Percentiles rank a stretch among this genome's conserved stretches.
phyloP scores from a whole-genome alignment of 2,888 invertebrate genomes.

The Scaptomyza cyrtandrae region DNA sequence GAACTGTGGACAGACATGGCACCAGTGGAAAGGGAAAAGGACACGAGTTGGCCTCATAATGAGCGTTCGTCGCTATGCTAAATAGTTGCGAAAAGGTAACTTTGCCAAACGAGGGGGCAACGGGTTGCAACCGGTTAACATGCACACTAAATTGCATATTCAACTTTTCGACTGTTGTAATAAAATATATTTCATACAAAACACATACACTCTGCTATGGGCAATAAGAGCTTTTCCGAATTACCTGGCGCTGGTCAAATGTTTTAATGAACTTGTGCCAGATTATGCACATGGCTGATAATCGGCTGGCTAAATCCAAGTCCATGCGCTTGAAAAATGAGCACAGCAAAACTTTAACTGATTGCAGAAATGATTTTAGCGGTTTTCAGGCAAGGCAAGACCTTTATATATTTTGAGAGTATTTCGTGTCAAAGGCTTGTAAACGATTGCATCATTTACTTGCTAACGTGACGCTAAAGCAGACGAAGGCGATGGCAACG shows the following conservation, averaged over 20 bases:
- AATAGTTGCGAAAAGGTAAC: constrained; percentile 67
- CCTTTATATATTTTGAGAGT: constrained; percentile 5
- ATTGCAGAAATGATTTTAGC: constrained; percentile 34
- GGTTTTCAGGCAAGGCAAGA: constrained; percentile 15
- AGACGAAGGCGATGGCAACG: constrained; percentile 12
- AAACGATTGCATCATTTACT: constrained; percentile 75
- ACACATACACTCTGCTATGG: constrained; percentile 37
- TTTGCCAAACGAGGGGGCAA: constrained; percentile 19
- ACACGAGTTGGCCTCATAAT: constrained; percentile 49
- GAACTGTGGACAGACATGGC: not conserved
- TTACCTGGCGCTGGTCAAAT: constrained; percentile 19
- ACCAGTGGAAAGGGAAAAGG: too few relatives aligned
- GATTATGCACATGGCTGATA: constrained; percentile 39
- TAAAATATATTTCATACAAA: constrained; percentile 51
- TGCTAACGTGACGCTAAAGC: constrained; percentile 53
- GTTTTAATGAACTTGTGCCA: constrained; percentile 57
- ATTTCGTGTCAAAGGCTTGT: constrained; percentile 69
- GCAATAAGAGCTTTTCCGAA: constrained; percentile 19
- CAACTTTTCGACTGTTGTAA: constrained; percentile 62
- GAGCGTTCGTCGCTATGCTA: constrained; percentile 71
- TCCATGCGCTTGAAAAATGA: constrained; percentile 15
- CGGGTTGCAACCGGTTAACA: constrained; percentile 57
- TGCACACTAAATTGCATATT: constrained; percentile 67
- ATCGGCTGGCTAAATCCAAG: constrained; percentile 16
- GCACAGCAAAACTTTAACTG: constrained; percentile 39